These are phyloP conservation scores for Phlogophora meticulosa DNA, from an alignment of 2,888 invertebrate genomes.

Conservation along the genomic window DNA sequence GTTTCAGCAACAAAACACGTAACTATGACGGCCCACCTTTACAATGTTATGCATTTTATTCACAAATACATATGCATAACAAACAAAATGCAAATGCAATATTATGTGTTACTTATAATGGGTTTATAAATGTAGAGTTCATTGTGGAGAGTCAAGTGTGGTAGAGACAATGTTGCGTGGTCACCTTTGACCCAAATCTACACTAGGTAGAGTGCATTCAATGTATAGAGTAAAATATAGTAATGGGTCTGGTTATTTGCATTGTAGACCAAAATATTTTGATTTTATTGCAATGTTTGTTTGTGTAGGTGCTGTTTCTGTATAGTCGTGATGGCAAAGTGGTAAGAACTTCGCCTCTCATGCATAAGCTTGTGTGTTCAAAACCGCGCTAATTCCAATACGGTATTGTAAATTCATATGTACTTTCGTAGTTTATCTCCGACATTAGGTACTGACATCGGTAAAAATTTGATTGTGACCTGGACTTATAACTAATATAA, in stretches of 20 bases:
- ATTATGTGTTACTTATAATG: slow-evolving; percentile 25
- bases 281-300: background rate
- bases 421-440: too few species aligned
- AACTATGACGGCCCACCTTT: background rate
- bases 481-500: too few species aligned
- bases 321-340: too few species aligned
- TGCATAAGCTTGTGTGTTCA: too few species aligned
- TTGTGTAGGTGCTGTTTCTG: background rate
- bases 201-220: slow-evolving; percentile 32
- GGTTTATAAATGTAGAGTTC: slow-evolving; percentile 45
- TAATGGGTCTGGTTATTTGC: slow-evolving; percentile 10
- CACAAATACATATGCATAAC: slow-evolving; percentile 12
- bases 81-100: slow-evolving; percentile 22
- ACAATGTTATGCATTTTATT: slow-evolving; percentile 10
- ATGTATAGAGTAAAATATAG: slow-evolving; percentile 16
- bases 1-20: background rate
- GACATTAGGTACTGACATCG: too few species aligned
- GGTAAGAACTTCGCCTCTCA: too few species aligned
- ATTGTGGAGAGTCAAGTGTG: slow-evolving; percentile 51
- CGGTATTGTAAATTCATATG: too few species aligned
- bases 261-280: slow-evolving; percentile 7
- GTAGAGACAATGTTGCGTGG: slow-evolving; percentile 66
- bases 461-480: too few species aligned
- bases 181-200: slow-evolving; percentile 70
- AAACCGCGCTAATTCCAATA: too few species aligned